phyloP scores from a whole-genome alignment of 2,797 vertebrate species.

The Acanthopagrus latus region DNA sequence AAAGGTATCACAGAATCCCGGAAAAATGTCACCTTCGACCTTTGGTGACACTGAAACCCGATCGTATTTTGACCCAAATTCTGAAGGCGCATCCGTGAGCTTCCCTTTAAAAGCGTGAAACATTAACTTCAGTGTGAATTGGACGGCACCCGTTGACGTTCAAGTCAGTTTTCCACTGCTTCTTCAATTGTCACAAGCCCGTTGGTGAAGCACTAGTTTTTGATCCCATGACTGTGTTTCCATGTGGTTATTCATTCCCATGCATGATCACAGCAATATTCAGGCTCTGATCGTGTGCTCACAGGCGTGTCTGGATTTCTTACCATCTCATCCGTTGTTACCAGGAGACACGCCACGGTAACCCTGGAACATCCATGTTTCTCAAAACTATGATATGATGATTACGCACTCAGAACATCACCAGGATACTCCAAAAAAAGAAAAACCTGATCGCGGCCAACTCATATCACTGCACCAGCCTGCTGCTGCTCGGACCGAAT shows the following conservation, averaged over 20 bases:
- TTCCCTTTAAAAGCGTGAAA: conserved; percentile 2
- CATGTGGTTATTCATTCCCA: background rate
- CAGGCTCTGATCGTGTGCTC: no score
- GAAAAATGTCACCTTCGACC: conserved; percentile 52
- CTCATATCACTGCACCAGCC: background rate
- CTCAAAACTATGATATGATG: no score
- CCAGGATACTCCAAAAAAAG: no score
- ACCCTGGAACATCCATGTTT: no score
- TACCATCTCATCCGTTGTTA: no score
- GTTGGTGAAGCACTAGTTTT: background rate
- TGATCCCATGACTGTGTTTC: no score
- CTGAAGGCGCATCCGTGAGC: background rate
- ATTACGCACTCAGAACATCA: no score
- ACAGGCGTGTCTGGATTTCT: no score
- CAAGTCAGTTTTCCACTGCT: background rate
- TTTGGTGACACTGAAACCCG: conserved; percentile 21
- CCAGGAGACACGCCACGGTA: no score
- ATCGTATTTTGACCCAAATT: background rate
- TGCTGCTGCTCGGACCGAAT: conserved; percentile 1
- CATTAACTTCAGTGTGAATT: background rate
- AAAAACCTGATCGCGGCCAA: no score
- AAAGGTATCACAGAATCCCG: conserved; percentile 4
- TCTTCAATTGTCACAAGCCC: background rate
- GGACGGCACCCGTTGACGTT: background rate
- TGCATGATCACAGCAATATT: background rate